Evolutionary conservation across 1,140 invertebrate species (phyloP), one percentile per base, ranked within the genome.

Genomic region (Theocolax elegans): DNA sequence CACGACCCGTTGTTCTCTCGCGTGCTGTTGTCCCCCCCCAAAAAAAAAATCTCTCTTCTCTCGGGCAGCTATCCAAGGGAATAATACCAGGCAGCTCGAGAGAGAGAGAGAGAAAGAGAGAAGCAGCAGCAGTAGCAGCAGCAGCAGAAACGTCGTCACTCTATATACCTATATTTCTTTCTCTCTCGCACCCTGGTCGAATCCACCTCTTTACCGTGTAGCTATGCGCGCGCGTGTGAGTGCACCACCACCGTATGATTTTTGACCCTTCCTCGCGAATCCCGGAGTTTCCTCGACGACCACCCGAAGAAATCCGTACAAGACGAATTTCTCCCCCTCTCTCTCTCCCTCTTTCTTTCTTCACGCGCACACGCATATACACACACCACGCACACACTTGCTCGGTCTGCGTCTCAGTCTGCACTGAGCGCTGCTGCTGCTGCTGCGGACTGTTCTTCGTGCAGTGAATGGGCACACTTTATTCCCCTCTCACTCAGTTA

Each of bases 391-490:
- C 31, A 21, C 25, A 12, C 46, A 60, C 66, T 62, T 29, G 23
- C n/a, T 48, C 19, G 35, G 8, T 51, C 42, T 67, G 42, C 25
- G 53, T 48, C 21, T 67, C 42, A 53, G 58, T 66, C 38, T 49
- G 53, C 29, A 58, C 58, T 69, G 51, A 31, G 23, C 21, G 23
- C 38, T 59, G 42, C 40, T 44, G 58, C 59, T 46, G 42, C 59
- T 46, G 59, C 59, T 46, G 42, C 21, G 15, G 13, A 31, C 40
- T 27, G 58, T 46, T 62, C 31, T 60, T 48, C 48, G 23, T 13
- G 15, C 58, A 63, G 67, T 69, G 67, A 54, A 54, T 63, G 58
- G 38, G 58, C 51, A 63, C 59, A 51, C 59, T 54, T 35, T 51
- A 15, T 31, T 10, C 21, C 58, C 49, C 27, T 53, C 12, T 40